Percentiles rank a stretch among this genome's conserved stretches.
Evolutionary conservation across 2,113 vertebrate genomes (phyloP).

Genomic region (Pteruthius melanotis): DNA sequence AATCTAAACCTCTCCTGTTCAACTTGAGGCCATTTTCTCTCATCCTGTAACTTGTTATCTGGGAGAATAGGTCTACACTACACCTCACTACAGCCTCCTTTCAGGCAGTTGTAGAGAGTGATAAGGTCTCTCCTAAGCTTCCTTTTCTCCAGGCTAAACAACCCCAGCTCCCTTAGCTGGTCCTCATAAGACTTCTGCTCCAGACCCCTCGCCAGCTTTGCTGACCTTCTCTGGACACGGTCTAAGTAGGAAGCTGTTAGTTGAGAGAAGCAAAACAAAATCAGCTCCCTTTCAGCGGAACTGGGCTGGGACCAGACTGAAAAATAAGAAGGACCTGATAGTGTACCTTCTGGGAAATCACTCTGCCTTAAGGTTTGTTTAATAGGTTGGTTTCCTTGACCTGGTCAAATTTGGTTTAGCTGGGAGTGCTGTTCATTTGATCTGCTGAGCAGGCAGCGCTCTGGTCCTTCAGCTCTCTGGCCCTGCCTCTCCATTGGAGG

Average conservation of each 20-base stretch:
- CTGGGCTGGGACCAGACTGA: not conserved
- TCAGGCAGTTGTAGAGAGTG: not conserved
- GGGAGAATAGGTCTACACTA: rapidly evolving
- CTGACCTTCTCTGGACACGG: not conserved
- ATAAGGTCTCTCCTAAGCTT: not conserved
- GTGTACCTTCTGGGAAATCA: not conserved
- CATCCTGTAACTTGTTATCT: not conserved
- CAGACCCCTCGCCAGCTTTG: not conserved
- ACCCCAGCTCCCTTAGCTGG: not conserved
- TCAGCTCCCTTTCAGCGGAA: not conserved
- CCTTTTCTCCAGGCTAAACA: not conserved
- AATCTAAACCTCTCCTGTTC: not conserved
- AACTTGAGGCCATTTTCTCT: not conserved
- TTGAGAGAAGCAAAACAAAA: not conserved
- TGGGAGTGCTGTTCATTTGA: not conserved
- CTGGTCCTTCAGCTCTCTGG: not conserved
- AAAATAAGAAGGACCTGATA: not conserved
- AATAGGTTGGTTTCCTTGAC: not conserved
- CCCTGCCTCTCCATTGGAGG: not conserved
- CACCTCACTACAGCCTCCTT: not conserved
- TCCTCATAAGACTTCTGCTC: not conserved
- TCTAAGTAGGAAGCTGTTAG: not conserved
- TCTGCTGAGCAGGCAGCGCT: not conserved
- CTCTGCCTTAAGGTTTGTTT: not conserved
- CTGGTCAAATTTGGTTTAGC: not conserved